phyloP scores from a whole-genome alignment of 2,797 vertebrate species.

The Molossus alvarezi region DNA sequence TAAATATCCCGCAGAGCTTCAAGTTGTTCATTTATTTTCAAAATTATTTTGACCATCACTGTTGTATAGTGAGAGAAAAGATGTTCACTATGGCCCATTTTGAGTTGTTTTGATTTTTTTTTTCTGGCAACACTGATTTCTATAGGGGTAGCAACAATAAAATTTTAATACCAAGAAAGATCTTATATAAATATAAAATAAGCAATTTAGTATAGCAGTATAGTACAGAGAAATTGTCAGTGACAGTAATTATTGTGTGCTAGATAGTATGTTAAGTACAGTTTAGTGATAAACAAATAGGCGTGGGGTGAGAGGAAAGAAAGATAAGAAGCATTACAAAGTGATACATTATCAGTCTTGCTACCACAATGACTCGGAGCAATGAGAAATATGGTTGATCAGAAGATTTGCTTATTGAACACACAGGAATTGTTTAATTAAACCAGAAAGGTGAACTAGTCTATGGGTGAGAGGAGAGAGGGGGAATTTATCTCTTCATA shows the following conservation, averaged over 20 bases:
- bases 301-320: not conserved
- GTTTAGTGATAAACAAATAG: not conserved
- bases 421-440: not conserved
- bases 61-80: not conserved
- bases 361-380: not conserved
- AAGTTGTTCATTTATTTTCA: not conserved
- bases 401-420: not conserved
- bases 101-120: not conserved
- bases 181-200: not conserved
- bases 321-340: not conserved
- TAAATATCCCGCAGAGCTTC: not conserved
- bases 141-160: not conserved
- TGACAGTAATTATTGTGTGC: not conserved
- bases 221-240: not conserved
- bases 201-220: not conserved
- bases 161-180: conserved; percentile 41
- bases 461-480: not conserved
- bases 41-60: conserved; percentile 29
- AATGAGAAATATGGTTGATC: not conserved
- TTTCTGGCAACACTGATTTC: not conserved
- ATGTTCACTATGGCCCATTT: not conserved
- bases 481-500: not conserved
- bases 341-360: not conserved
- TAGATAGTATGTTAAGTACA: not conserved
- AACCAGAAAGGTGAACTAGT: not conserved